Conservation (phyloP, 2,888 invertebrate genomes). For the Drosophila colorata region DNA sequence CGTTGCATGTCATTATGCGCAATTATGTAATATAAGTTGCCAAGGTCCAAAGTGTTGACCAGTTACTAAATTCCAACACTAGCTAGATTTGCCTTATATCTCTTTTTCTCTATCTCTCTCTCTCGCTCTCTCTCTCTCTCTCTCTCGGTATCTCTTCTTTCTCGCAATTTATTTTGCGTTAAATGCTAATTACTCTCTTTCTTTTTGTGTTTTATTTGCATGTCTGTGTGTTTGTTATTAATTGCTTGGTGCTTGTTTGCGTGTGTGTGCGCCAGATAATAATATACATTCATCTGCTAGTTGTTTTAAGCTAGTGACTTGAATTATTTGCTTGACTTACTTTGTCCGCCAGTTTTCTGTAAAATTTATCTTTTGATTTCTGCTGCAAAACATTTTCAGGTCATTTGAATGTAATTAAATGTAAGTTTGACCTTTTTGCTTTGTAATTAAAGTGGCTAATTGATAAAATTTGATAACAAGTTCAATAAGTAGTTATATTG, state of each 20-base stretch:
- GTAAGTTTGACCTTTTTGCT: neutral
- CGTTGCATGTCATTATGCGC: conserved; percentile 74
- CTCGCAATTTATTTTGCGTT: neutral
- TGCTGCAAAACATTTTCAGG: neutral
- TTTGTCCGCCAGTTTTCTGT: neutral
- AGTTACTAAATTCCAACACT: conserved; percentile 28
- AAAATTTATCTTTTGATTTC: neutral
- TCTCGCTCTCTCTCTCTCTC: neutral
- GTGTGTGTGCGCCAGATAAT: neutral
- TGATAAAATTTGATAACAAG: too few relatives aligned
- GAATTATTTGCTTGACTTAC: conserved; percentile 24
- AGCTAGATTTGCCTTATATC: neutral
- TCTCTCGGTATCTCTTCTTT: neutral
- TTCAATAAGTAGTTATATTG: too few relatives aligned
- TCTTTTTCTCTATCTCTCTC: neutral
- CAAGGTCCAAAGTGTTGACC: conserved; percentile 49
- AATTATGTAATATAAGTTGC: conserved; percentile 66
- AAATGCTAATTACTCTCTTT: conserved; percentile 30
- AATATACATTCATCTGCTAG: conserved; percentile 1
- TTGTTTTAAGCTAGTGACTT: conserved; percentile 8
- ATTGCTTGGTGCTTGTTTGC: conserved; percentile 7
- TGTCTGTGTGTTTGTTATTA: conserved; percentile 11
- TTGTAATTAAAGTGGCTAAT: neutral
- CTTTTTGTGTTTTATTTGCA: neutral
- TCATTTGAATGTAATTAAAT: neutral